Evolutionary conservation across 2,888 invertebrate genomes (phyloP).

Genomic region (Netelia melanura): DNA sequence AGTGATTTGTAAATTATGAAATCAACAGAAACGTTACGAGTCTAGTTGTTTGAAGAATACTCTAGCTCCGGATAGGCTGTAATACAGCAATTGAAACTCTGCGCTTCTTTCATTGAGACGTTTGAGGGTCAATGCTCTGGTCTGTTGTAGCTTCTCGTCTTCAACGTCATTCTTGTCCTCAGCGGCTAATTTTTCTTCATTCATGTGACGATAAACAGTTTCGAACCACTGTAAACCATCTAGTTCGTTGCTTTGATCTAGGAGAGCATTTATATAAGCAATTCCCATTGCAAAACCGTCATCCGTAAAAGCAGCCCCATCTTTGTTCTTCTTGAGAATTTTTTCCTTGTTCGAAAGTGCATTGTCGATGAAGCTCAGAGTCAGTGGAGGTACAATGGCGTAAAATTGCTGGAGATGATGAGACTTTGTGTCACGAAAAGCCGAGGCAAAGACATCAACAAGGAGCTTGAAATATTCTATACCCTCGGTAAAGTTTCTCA

Average conservation of each 20-base stretch:
- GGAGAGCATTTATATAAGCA: slow-evolving; percentile 95
- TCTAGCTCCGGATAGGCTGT: slow-evolving; percentile 96
- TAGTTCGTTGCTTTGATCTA: slow-evolving; percentile 94
- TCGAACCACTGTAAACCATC: slow-evolving; percentile 98
- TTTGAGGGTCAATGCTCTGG: slow-evolving; percentile 94
- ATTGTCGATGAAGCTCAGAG: slow-evolving; percentile 97
- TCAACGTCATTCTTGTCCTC: slow-evolving; percentile 87
- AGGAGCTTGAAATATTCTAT: slow-evolving; percentile 96
- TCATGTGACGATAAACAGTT: slow-evolving; percentile 91
- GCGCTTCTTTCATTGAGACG: slow-evolving; percentile 87
- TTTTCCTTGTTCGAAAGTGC: slow-evolving; percentile 96
- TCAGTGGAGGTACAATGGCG: slow-evolving; percentile 96
- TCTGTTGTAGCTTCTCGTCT: slow-evolving; percentile 97
- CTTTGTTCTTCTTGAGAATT: slow-evolving; percentile 95
- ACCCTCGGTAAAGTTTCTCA: slow-evolving; percentile 94
- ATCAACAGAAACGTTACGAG: slow-evolving; percentile 46
- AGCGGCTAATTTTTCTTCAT: slow-evolving; percentile 87
- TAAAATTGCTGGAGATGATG: slow-evolving; percentile 96
- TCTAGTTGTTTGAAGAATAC: slow-evolving; percentile 93
- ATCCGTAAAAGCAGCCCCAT: slow-evolving; percentile 96
- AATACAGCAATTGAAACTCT: slow-evolving; percentile 96
- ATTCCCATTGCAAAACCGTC: slow-evolving; percentile 99
- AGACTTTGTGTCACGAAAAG: slow-evolving; percentile 93
- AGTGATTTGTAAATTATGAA: not conserved
- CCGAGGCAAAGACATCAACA: slow-evolving; percentile 96